phyloP scores from a whole-genome alignment of 2,888 invertebrate species.

The Apamea anceps region DNA sequence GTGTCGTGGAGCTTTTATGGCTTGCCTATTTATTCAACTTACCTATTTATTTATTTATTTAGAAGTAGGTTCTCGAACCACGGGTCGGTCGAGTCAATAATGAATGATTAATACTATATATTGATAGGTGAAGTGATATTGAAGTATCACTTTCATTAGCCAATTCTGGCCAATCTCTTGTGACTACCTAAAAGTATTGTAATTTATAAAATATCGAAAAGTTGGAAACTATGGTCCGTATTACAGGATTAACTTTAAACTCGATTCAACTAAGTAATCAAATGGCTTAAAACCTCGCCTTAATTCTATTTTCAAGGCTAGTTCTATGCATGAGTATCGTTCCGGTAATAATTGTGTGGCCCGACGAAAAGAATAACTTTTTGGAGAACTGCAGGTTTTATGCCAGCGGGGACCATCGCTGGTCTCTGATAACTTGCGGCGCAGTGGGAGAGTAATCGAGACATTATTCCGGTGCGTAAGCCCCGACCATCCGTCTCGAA shows the following conservation, averaged over 20 bases:
- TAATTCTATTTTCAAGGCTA: background rate
- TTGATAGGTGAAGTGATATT: too few relatives aligned
- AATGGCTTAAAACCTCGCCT: too few relatives aligned
- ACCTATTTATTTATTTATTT: background rate
- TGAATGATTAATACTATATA: background rate
- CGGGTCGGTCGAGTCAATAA: background rate
- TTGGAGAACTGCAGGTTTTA: background rate
- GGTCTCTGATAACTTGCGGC: slow-evolving; percentile 61
- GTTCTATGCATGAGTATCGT: background rate
- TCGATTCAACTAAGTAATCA: background rate
- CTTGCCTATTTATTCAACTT: background rate
- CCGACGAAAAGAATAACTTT: background rate
- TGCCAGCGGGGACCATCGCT: slow-evolving; percentile 24
- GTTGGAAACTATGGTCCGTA: background rate
- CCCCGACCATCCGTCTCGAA: slow-evolving; percentile 77
- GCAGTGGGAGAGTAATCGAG: slow-evolving; percentile 78
- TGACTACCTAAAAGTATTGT: background rate
- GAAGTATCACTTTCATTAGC: background rate
- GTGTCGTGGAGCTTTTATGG: background rate
- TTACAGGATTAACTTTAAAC: background rate
- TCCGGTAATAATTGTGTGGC: background rate
- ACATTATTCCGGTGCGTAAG: slow-evolving; percentile 85
- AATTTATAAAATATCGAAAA: background rate
- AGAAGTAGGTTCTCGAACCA: background rate
- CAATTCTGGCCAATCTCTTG: too few relatives aligned